Conservation (phyloP, 2,113 vertebrate species). For the Patagioenas fasciata region DNA sequence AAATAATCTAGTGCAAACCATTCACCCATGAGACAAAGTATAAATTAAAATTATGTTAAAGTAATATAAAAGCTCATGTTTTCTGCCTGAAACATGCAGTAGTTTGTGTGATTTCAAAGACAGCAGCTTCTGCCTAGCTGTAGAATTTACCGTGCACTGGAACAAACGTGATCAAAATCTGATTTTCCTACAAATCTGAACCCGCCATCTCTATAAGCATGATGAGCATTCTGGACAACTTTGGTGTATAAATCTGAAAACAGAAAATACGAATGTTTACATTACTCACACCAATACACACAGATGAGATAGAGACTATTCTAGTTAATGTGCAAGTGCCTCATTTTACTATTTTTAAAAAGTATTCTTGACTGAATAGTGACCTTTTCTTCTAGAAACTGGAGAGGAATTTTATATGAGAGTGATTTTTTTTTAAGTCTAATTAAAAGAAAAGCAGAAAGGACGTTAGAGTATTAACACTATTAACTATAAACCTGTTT, state of each 20-base stretch:
- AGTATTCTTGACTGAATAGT: not conserved
- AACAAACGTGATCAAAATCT: not conserved
- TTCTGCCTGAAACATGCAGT: not conserved
- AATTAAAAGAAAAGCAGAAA: slow-evolving; percentile 5
- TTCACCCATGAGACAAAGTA: not conserved
- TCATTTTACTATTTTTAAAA: not conserved
- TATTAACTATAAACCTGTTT: not conserved
- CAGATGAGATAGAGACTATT: not conserved
- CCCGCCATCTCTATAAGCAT: not conserved
- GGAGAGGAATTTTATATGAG: not conserved
- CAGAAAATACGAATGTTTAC: not conserved
- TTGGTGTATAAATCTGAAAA: not conserved
- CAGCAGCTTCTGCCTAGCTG: not conserved
- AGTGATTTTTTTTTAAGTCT: not conserved
- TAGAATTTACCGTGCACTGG: not conserved
- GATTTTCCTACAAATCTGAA: not conserved
- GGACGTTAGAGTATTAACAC: not conserved
- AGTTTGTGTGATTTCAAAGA: not conserved
- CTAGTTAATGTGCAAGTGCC: not conserved
- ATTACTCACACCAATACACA: not conserved
- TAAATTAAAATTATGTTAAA: not conserved
- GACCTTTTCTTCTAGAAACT: not conserved
- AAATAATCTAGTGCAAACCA: not conserved
- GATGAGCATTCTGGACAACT: not conserved
- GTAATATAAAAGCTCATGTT: not conserved